These are phyloP conservation scores for Strigamia transsilvanica DNA, from an alignment of 2,888 invertebrate species.

Conservation along the genomic window DNA sequence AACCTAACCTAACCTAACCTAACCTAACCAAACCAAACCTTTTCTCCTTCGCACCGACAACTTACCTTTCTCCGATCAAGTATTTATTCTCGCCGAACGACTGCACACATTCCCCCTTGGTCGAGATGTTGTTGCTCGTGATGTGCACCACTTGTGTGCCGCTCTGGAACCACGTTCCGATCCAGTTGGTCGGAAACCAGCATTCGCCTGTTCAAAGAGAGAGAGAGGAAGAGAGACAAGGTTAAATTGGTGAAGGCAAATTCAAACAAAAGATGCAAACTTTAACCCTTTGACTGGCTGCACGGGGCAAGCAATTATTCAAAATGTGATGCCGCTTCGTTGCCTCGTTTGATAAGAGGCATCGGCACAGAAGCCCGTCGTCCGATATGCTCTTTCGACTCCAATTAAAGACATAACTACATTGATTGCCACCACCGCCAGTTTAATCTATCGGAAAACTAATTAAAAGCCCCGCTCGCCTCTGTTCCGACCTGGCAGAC, in stretches of 20 bases:
- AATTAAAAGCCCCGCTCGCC: constrained; percentile 13
- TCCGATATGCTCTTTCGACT: constrained; percentile 26
- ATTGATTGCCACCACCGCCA: constrained; percentile 34
- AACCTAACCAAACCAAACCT: too few species aligned
- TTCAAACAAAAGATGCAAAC: not conserved
- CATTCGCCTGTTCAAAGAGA: constrained; percentile 65
- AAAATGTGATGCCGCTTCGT: constrained; percentile 3
- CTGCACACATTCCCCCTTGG: constrained; percentile 75
- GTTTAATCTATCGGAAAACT: constrained; percentile 33
- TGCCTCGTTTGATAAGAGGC: constrained; percentile 26
- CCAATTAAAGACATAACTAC: constrained; percentile 38
- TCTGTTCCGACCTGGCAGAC: constrained; percentile 11
- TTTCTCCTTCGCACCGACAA: constrained; percentile 61
- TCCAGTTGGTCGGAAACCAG: constrained; percentile 83
- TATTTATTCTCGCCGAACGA: constrained; percentile 76
- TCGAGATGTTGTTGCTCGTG: constrained; percentile 74
- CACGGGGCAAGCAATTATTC: not conserved
- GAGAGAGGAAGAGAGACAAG: not conserved
- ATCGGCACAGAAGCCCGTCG: not conserved
- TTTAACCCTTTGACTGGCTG: constrained; percentile 5
- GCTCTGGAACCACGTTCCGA: constrained; percentile 84
- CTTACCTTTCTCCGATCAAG: constrained; percentile 82
- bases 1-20: too few species aligned
- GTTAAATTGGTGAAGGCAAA: not conserved
- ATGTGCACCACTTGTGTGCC: constrained; percentile 78